Base-by-base conservation (phyloP, 2,888 invertebrate genomes). In the Allacma fusca region DNA sequence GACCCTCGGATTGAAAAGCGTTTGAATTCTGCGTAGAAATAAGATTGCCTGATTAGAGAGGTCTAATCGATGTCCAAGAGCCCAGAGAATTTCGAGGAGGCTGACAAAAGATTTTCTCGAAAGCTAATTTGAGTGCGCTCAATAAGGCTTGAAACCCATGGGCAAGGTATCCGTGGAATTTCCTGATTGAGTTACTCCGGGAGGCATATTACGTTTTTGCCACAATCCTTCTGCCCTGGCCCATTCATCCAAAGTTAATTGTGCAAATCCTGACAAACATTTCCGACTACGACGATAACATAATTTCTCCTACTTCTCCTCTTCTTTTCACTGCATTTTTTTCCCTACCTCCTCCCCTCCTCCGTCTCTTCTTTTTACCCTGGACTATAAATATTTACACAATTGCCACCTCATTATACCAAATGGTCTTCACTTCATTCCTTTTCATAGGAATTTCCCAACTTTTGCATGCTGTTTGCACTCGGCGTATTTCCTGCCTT, bases 121-220 rank as follows among this genome's bases (percentile, higher is more conserved):
- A 26, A 57, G 57, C 71, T 71, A 71, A 71, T 71, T 71, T 71
- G 57, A 71, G 65, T 65, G 26, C 26, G 70, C 57, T 71, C 57
- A 57, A 71, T 50, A 71, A 71, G 71, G 71, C 50, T 70, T 70
- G 69, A 70, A 70, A 70, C 44, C 69, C 28, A 71, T 57, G 71
- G 29, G 71, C 57, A 71, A 71, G 71, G 57, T 71, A 71, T 71
- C 71, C 50, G 19, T 57, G 71, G 71, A 71, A 71, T 71, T 71
- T 50, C 50, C 29, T 57, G 71, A 71, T 71, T 71, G 71, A 71
- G 71, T 57, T 57, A 43, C 69, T 70, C 69, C 24, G 13, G 69
- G 28, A 57, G 71, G 71, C 57, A 21, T 57, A 70, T 40, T 70
- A 70, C 21, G 44, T 71, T 28, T 28, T 57, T 57, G 57, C 71